phyloP scores from a whole-genome alignment of 2,888 invertebrate species.

The Oscheius sp. region DNA sequence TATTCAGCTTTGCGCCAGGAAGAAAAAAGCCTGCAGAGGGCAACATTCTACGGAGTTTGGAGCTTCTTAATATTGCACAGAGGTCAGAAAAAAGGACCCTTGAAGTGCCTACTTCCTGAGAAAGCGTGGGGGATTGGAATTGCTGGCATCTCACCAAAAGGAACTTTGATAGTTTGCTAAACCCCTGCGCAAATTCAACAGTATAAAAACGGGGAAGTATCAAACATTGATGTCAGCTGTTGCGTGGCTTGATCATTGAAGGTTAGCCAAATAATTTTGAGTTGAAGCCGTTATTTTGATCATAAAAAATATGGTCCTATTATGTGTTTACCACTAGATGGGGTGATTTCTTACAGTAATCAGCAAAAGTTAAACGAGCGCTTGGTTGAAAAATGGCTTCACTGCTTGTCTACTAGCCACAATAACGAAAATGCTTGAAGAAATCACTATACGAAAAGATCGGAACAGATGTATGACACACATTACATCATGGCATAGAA shows the following conservation, averaged over 20 bases:
- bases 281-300: not conserved
- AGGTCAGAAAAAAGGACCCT: not conserved
- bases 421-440: no score
- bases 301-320: no score
- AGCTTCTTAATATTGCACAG: not conserved
- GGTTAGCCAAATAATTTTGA: conserved; percentile 4
- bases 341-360: no score
- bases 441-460: not conserved
- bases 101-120: not conserved
- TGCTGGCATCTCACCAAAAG: conserved; percentile 3
- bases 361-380: no score
- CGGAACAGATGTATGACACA: not conserved
- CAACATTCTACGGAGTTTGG: not conserved
- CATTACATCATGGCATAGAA: not conserved
- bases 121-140: conserved; percentile 7
- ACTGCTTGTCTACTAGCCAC: no score
- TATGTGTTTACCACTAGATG: no score
- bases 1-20: conserved; percentile 7
- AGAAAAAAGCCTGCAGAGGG: not conserved
- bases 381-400: no score
- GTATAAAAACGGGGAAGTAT: conserved; percentile 26
- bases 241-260: conserved; percentile 22
- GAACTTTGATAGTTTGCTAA: conserved; percentile 7
- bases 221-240: conserved; percentile 32
- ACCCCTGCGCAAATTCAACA: conserved; percentile 24